These are phyloP conservation scores for Drosophila murphyi DNA, from an alignment of 1,140 invertebrate genomes.

Conservation along the genomic window DNA sequence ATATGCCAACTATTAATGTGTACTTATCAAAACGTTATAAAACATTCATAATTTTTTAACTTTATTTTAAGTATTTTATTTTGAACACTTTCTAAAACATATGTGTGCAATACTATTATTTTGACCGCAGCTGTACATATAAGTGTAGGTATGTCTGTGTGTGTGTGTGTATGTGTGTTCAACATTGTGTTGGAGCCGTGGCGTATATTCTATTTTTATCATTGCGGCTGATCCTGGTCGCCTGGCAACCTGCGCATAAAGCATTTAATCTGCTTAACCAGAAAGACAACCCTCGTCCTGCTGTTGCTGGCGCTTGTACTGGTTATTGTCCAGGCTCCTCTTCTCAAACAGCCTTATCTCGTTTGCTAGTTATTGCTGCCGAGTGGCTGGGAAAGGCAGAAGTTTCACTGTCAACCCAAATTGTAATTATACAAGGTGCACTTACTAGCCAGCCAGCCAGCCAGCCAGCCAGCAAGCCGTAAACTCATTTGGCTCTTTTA, in stretches of 20 bases:
- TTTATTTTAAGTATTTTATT: too few species aligned
- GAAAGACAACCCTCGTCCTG: too few species aligned
- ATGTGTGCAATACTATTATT: too few species aligned
- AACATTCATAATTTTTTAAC: too few species aligned
- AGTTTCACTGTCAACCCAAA: constrained; percentile 11
- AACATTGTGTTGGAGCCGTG: constrained; percentile 4
- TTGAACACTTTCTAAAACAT: too few species aligned
- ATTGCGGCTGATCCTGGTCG: constrained; percentile 67
- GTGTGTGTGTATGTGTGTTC: not conserved
- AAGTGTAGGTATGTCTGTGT: not conserved
- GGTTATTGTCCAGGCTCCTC: constrained; percentile 4
- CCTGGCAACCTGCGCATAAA: constrained; percentile 60
- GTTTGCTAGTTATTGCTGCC: constrained; percentile 17
- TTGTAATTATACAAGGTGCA: constrained; percentile 23
- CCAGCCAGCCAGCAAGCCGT: not conserved
- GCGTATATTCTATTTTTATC: constrained; percentile 70
- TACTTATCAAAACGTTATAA: too few species aligned
- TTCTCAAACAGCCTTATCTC: constrained; percentile 53
- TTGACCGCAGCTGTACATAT: not conserved
- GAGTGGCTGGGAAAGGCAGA: not conserved
- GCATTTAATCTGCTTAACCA: constrained; percentile 74
- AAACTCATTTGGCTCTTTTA: constrained; percentile 1
- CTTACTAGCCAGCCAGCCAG: not conserved
- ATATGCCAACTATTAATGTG: too few species aligned
- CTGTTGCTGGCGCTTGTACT: not conserved